Evolutionary conservation across 1,140 invertebrate genomes (phyloP), one percentile per base, ranked within the genome.

Genomic region (Bathynomus jamesi): DNA sequence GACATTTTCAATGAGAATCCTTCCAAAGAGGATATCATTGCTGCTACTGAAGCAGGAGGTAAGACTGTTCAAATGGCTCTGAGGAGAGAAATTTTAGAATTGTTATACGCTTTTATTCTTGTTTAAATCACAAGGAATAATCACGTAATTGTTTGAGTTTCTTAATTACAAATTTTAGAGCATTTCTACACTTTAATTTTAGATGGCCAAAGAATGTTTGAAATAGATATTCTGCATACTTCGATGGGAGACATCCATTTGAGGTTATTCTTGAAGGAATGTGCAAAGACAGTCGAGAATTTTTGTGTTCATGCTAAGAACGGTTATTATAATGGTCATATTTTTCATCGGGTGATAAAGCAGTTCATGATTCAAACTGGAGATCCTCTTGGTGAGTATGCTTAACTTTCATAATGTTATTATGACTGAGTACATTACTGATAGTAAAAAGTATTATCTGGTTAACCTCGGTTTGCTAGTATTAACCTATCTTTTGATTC

Each of bases 331-430:
- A 99, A 99, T 82, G 92, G 94, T 21, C 95, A 99, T 80, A 89
- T 99, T 72, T 99, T 99, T 83, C 98, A 99, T 85, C 84, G 97
- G 25, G 92, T 99, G 61, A 99, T 99, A 69, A 98, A 98, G 83
- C 92, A 94, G 3, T 99, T 99, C 80, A 99, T 99, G 96, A 90
- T 99, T 72, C 96, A 99, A 85, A 99, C 97, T 17, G 98, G 98
- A 0, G 98, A 99, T 86, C 97, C 98, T 1, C 91, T 93, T 11
- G 94, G 93, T 86, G n/a, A n/a, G n/a, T n/a, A n/a, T n/a, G n/a
- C n/a, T n/a, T n/a, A n/a, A n/a, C n/a, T n/a, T n/a, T n/a, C n/a
- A n/a, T n/a, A n/a, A n/a, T n/a, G n/a, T n/a, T n/a, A n/a, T n/a
- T n/a, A n/a, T n/a, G n/a, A n/a, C n/a, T n/a, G n/a, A n/a, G n/a